Base-by-base conservation (phyloP, 2,888 invertebrate species). In the Dryomyza anilis region DNA sequence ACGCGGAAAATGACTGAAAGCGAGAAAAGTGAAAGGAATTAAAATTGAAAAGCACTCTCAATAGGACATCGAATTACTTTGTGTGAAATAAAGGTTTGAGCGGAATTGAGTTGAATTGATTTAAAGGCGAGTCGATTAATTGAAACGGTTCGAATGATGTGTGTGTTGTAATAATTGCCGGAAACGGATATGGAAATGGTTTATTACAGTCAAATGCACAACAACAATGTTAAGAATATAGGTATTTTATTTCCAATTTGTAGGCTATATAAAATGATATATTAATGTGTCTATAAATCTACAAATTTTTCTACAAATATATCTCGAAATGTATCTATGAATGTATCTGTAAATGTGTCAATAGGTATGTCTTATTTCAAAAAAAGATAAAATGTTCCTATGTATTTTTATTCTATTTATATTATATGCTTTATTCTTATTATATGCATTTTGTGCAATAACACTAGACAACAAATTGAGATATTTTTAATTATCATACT, bases 1-100 rank as follows among this genome's bases (percentile, higher is more conserved):
- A 93, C 90, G 61, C 91, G 87, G 81, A 92, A 91, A 70, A 92
- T 90, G 56, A 90, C 92, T 92, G 83, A n/a, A 84, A 23, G n/a
- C 16, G 36, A 55, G 16, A 43, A 23, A 29, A 29, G 53, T 19
- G 16, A 5, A 56, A 56, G 7, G 14, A n/a, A n/a, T 19, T 16
- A 45, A 25, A 25, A 58, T 19, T 58, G 25, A 27, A n/a, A n/a
- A n/a, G n/a, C n/a, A n/a, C n/a, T n/a, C n/a, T n/a, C n/a, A n/a
- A n/a, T n/a, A n/a, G n/a, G n/a, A n/a, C n/a, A n/a, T n/a, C n/a
- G n/a, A n/a, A n/a, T n/a, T n/a, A n/a, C n/a, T n/a, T 25, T 62
- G 39, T 16, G 16, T 39, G 39, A 39, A 39, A 16, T 14, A 14
- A 39, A 16, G 39, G 16, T 5, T 5, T 3, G 10, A 6, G 43